phyloP scores from a whole-genome alignment of 2,797 vertebrate species.

The Prionace glauca region DNA sequence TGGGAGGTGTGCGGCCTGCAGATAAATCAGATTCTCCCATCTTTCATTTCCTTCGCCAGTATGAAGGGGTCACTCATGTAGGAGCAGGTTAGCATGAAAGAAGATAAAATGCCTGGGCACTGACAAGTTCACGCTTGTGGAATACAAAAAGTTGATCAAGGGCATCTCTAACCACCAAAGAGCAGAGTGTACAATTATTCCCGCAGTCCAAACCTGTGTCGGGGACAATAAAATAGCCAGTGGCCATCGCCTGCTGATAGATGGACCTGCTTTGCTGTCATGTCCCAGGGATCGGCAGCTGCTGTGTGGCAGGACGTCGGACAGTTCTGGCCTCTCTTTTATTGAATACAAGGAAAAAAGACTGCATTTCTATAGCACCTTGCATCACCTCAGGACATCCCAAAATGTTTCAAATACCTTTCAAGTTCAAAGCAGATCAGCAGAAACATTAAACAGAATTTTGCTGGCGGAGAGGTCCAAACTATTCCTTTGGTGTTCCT shows the following conservation, averaged over 20 bases:
- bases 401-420: not conserved
- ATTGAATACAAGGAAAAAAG: too few relatives aligned
- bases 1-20: slow-evolving; percentile 40
- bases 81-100: slow-evolving; percentile 31
- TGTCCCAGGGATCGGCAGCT: not conserved
- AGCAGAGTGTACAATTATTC: slow-evolving; percentile 40
- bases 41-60: slow-evolving; percentile 45
- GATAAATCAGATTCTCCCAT: slow-evolving; percentile 48
- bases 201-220: slow-evolving; percentile 37
- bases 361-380: not conserved
- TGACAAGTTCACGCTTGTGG: slow-evolving; percentile 44
- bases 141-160: slow-evolving; percentile 43
- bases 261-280: slow-evolving; percentile 7
- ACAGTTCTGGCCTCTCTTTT: not conserved
- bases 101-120: slow-evolving; percentile 42
- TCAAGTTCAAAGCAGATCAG: not conserved
- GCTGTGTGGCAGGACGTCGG: too few relatives aligned
- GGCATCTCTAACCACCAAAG: slow-evolving; percentile 39
- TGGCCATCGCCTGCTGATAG: not conserved
- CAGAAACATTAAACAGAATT: too few relatives aligned
- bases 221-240: slow-evolving; percentile 36
- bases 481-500: too few relatives aligned
- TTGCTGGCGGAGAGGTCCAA: too few relatives aligned
- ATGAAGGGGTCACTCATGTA: slow-evolving; percentile 41
- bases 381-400: not conserved